Conservation (phyloP, 2,888 invertebrate genomes). For the Balanococcus diminutus region DNA sequence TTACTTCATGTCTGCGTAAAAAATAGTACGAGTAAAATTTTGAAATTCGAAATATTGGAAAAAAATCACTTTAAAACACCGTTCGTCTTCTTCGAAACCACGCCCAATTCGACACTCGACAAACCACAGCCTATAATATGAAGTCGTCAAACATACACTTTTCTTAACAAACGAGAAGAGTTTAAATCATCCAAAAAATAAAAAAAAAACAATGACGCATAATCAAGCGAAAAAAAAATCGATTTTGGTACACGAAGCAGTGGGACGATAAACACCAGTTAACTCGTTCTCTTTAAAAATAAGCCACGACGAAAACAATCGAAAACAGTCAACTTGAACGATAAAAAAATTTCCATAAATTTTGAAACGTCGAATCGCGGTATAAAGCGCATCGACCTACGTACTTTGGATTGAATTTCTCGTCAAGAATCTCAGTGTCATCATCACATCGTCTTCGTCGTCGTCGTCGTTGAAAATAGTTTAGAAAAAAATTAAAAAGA, state of each 20-base stretch:
- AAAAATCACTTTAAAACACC: no score
- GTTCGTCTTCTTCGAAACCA: background rate
- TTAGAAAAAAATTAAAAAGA: constrained; percentile 35
- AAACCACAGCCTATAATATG: background rate
- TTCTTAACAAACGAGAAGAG: background rate
- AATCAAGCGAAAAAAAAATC: background rate
- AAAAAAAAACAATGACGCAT: constrained; percentile 10
- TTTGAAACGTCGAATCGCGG: background rate
- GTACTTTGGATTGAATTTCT: background rate
- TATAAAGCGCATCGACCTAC: background rate
- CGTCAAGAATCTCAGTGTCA: constrained; percentile 20
- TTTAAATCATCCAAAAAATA: background rate
- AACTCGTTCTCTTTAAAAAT: background rate
- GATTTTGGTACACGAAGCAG: background rate
- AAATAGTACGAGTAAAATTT: no score
- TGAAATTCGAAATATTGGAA: no score
- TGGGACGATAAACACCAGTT: background rate
- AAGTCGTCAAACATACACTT: background rate
- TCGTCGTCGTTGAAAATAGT: background rate
- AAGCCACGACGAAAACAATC: background rate
- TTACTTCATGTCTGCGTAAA: no score
- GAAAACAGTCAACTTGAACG: background rate
- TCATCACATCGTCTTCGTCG: background rate
- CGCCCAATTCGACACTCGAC: background rate
- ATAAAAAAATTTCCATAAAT: background rate